These are phyloP conservation scores for Acanthurus leucopareius DNA, from an alignment of 2,797 vertebrate species.

Conservation along the genomic window DNA sequence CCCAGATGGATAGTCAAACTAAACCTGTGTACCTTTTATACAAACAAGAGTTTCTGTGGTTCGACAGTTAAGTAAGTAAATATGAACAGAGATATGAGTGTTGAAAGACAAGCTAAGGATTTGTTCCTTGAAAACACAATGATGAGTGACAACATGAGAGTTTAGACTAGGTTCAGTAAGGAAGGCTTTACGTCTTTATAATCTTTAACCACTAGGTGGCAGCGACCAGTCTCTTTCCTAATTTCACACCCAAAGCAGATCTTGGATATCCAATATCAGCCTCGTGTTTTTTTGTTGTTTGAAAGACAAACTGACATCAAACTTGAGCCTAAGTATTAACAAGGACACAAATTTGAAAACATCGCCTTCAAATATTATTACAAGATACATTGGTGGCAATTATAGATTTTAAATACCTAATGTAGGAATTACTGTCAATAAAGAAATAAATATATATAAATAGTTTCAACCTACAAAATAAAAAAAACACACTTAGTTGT, in stretches of 20 bases:
- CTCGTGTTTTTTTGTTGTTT: neutral
- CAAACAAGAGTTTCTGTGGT: neutral
- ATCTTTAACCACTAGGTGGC: neutral
- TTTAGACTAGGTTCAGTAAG: no score
- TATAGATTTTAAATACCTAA: neutral
- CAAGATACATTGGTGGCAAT: neutral
- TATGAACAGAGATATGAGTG: neutral
- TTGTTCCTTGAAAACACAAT: neutral
- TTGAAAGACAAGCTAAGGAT: slow-evolving; percentile 1
- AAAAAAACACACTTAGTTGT: neutral
- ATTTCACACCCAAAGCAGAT: neutral
- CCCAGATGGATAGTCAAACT: neutral
- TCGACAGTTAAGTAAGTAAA: slow-evolving; percentile 50
- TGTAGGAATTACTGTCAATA: no score
- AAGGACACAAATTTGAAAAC: neutral
- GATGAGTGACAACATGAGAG: neutral
- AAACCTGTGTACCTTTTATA: neutral
- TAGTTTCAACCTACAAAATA: no score
- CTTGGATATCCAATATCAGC: neutral
- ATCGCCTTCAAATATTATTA: neutral
- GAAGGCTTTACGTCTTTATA: no score
- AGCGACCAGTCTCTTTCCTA: neutral
- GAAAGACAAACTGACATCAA: no score
- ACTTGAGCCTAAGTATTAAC: neutral
- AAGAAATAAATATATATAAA: no score